Evolutionary conservation across 1,140 invertebrate genomes (phyloP).

Genomic region (Philotrypesis tridentata): DNA sequence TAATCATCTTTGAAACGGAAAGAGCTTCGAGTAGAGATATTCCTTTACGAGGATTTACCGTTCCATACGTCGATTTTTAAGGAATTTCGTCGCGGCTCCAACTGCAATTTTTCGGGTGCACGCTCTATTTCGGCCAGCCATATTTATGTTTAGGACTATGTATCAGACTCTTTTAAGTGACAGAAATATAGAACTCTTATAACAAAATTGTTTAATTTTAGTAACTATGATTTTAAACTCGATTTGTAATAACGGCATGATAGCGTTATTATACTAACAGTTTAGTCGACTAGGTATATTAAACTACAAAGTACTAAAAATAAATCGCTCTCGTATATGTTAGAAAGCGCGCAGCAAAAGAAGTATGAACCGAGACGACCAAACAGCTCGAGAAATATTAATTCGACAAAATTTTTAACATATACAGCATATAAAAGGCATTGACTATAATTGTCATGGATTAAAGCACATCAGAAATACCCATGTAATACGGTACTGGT

Average conservation of each 20-base stretch:
- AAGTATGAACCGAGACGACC: slow-evolving; percentile 10
- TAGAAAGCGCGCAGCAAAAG: not conserved
- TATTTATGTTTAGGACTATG: too few species aligned
- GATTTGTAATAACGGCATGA: too few species aligned
- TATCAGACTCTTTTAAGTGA: too few species aligned
- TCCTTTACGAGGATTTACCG: slow-evolving; percentile 36
- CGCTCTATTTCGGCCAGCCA: not conserved
- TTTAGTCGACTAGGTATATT: too few species aligned
- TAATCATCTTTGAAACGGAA: slow-evolving; percentile 48
- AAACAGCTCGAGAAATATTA: slow-evolving; percentile 25
- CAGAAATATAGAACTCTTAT: too few species aligned
- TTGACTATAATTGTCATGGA: slow-evolving; percentile 58
- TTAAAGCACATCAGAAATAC: slow-evolving; percentile 18
- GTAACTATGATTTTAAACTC: too few species aligned
- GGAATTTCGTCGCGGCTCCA: not conserved
- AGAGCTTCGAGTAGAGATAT: slow-evolving; percentile 32
- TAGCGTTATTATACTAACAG: too few species aligned
- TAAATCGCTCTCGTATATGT: not conserved
- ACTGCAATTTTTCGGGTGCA: too few species aligned
- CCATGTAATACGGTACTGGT: not conserved
- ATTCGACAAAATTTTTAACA: too few species aligned
- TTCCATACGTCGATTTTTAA: slow-evolving; percentile 37
- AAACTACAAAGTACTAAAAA: too few species aligned
- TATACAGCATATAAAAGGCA: too few species aligned
- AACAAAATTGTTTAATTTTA: too few species aligned